phyloP scores from a whole-genome alignment of 1,140 invertebrate genomes.

The Lordiphosa clarofinis region DNA sequence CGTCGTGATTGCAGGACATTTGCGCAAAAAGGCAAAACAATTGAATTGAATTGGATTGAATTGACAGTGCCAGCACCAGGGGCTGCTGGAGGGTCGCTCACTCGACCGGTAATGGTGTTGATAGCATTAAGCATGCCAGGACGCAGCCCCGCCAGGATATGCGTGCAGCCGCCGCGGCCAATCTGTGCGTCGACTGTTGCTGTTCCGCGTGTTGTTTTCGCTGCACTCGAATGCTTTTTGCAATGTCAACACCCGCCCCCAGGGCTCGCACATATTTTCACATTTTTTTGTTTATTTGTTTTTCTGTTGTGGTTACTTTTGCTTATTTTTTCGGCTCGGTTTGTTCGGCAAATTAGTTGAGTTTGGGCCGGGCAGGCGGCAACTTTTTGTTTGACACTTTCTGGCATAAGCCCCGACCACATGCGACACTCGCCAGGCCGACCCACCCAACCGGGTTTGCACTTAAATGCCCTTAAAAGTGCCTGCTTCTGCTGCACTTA shows the following conservation, averaged over 20 bases:
- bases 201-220: conserved; percentile 60
- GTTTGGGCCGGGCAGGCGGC: conserved; percentile 33
- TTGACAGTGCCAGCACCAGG: conserved; percentile 52
- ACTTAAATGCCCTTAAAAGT: conserved; percentile 50
- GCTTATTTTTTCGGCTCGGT: conserved; percentile 20
- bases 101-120: conserved; percentile 64
- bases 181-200: conserved; percentile 45
- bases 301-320: conserved; percentile 70
- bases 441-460: conserved; percentile 33
- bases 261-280: conserved; percentile 54
- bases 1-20: conserved; percentile 68
- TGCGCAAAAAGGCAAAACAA: conserved; percentile 74
- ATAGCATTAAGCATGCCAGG: conserved; percentile 65
- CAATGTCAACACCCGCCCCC: conserved; percentile 65
- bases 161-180: conserved; percentile 51
- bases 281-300: conserved; percentile 27
- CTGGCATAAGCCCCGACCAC: conserved; percentile 50
- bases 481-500: conserved; percentile 48
- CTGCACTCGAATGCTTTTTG: conserved; percentile 76
- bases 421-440: conserved; percentile 41
- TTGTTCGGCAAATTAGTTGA: conserved; percentile 61
- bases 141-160: conserved; percentile 33
- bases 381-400: conserved; percentile 60
- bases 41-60: conserved; percentile 66
- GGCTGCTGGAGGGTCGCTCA: conserved; percentile 38